A percentile compares a stretch with the other conserved stretches of the same genome.
Conservation (phyloP, 2,113 vertebrate species). For the Rhegmatorhina hoffmannsi region DNA sequence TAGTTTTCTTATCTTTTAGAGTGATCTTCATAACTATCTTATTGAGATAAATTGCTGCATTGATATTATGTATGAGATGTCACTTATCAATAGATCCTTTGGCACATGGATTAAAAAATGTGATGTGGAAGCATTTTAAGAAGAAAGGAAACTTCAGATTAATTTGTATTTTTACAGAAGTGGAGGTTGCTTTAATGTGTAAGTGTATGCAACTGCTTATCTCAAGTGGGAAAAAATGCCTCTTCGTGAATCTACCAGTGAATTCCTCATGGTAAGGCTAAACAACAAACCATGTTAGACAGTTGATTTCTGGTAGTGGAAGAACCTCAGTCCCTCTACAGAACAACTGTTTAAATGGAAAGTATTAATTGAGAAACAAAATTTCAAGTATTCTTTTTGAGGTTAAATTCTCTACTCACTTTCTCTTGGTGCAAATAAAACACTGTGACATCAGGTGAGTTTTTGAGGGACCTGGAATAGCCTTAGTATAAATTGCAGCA, state of each 20-base stretch:
- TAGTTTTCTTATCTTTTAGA: constrained; percentile 44
- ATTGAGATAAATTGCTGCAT: not conserved
- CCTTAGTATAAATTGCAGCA: not conserved
- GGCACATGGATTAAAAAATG: constrained; percentile 14
- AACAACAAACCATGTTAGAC: not conserved
- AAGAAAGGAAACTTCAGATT: not conserved
- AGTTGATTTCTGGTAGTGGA: not conserved
- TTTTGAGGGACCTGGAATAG: not conserved
- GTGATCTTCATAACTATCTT: constrained; percentile 21
- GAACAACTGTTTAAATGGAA: not conserved
- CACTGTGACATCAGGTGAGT: not conserved
- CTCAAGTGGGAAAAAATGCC: not conserved
- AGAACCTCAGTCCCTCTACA: not conserved
- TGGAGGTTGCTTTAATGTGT: not conserved
- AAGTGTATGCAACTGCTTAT: constrained; percentile 3
- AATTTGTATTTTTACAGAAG: not conserved
- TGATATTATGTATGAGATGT: not conserved
- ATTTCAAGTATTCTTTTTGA: not conserved
- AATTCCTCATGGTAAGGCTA: not conserved
- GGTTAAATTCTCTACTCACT: not conserved
- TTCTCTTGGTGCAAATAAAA: not conserved
- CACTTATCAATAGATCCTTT: constrained; percentile 36
- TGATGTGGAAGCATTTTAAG: constrained; percentile 19
- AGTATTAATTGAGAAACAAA: not conserved
- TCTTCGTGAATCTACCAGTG: not conserved